Evolutionary conservation across 2,113 vertebrate genomes (phyloP).

Genomic region (Pogonocichla stellata): DNA sequence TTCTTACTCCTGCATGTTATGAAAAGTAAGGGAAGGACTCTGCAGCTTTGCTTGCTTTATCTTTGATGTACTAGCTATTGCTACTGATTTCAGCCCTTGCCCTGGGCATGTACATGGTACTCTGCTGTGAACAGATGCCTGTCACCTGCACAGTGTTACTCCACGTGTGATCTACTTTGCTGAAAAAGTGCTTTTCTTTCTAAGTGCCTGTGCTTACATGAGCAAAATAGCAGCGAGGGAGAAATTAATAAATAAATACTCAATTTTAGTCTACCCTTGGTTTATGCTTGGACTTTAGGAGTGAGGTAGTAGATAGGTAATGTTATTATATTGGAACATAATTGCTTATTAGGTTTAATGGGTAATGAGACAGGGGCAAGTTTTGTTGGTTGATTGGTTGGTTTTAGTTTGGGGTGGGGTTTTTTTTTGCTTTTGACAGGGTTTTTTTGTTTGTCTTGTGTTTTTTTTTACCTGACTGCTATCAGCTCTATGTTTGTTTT

Average conservation of each 20-base stretch:
- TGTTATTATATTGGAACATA: neutral
- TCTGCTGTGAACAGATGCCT: neutral
- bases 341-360: neutral
- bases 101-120: neutral
- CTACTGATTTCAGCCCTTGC: neutral
- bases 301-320: neutral
- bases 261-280: neutral
- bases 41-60: neutral
- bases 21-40: neutral
- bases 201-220: neutral
- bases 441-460: neutral
- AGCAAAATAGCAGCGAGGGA: neutral
- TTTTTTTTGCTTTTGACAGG: neutral
- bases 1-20: neutral
- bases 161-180: neutral
- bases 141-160: neutral
- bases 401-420: neutral
- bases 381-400: neutral
- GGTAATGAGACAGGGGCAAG: rapidly evolving
- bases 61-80: neutral
- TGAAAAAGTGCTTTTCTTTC: neutral
- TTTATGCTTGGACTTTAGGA: neutral
- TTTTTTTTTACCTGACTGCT: neutral
- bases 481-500: neutral
- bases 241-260: neutral